Evolutionary conservation across 2,888 invertebrate genomes (phyloP), one percentile per base, ranked within the genome.

Genomic region (Pseudanteris insignis): DNA sequence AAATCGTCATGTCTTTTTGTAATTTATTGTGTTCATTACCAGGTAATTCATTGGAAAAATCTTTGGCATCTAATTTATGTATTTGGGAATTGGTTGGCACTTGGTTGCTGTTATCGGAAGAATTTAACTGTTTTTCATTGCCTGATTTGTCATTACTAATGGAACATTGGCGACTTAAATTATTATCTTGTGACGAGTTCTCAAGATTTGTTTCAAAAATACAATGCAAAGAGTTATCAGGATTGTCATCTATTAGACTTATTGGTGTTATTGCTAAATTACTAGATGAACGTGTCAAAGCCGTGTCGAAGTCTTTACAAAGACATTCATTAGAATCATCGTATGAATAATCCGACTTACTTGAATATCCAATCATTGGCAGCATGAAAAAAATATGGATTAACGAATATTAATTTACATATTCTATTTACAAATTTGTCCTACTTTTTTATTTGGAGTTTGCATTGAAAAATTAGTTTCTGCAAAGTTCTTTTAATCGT

Each of bases 221-320:
- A 12, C 59, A 43, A 18, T 30, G 47, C 5, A 65, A 57, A 1
- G 47, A 38, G 18, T 60, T 43, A 26, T 21, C 43, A 5, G 64
- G 58, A 36, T 48, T 37, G 28, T 48, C 53, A 25, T 65, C 65
- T 12, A 70, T 68, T 9, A 84, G 83, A 67, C 81, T 83, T 55
- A 83, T 82, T 44, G 83, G 82, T 60, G 81, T 81, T 83, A 84
- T 84, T 37, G 79, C 79, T 21, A 82, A 74, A 72, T 84, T 83
- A 69, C 82, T 83, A 38, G 85, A 84, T 40, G 84, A 85, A 33
- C 84, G 84, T 54, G 83, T 85, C 65, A 84, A 75, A 66, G 81
- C 81, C 51, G 76, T 74, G 65, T 65, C 73, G 54, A 73, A 68
- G 61, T 76, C 76, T 68, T 73, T 74, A 58, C 70, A 70, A 69